Percentiles rank a stretch among this genome's conserved stretches.
Evolutionary conservation across 2,888 invertebrate species (phyloP).

Genomic region (Cerastoderma edule): DNA sequence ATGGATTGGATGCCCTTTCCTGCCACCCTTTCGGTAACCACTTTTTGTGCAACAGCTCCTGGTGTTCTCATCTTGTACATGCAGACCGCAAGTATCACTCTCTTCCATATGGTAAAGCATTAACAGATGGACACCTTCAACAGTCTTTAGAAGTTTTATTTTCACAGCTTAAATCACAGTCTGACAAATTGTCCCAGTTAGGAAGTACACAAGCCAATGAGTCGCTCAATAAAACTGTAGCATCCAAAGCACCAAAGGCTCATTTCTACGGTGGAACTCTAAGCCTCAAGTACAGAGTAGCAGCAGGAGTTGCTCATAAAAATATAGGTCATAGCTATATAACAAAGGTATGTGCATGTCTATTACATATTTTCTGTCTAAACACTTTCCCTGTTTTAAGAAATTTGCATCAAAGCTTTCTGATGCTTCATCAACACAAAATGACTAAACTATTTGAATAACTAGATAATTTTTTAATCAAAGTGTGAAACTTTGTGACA

Average conservation of each 20-base stretch:
- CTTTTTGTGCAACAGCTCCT: background rate
- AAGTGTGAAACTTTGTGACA: no score
- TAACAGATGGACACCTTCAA: no score
- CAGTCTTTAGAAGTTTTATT: no score
- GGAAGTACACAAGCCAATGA: background rate
- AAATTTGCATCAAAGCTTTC: no score
- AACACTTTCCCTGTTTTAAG: no score
- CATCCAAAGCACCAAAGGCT: background rate
- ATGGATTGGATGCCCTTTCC: background rate
- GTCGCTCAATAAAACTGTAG: background rate
- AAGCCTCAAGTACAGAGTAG: background rate
- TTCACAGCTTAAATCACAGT: background rate
- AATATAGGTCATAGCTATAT: background rate
- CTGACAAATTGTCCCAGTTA: background rate
- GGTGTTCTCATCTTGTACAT: background rate
- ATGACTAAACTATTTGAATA: no score
- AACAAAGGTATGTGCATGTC: background rate
- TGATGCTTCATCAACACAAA: no score
- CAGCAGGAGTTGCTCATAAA: background rate
- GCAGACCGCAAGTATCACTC: no score
- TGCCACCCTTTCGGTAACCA: background rate
- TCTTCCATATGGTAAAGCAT: no score
- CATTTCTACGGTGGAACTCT: background rate
- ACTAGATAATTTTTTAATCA: no score
- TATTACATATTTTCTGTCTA: no score